Percentiles rank a stretch among this genome's conserved stretches.
phyloP scores from a whole-genome alignment of 2,888 invertebrate genomes.

The Lymantria monacha region DNA sequence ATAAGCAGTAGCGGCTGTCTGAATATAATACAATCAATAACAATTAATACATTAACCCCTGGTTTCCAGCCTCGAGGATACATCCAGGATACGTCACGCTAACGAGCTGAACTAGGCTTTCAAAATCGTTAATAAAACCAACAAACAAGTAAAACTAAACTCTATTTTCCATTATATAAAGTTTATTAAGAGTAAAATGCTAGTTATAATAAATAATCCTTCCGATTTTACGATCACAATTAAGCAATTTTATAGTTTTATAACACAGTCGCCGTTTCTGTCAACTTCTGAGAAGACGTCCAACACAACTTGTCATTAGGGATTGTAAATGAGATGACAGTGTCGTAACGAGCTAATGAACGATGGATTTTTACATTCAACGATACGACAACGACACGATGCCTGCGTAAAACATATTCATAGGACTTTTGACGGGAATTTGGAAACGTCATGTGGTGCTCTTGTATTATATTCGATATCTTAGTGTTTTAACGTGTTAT shows the following conservation, averaged over 20 bases:
- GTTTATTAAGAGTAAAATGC: conserved; percentile 1
- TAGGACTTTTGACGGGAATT: too few relatives aligned
- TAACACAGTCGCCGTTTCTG: conserved; percentile 54
- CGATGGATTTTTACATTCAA: conserved; percentile 7
- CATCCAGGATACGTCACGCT: conserved; percentile 47
- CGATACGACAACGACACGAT: conserved; percentile 4
- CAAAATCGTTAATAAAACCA: conserved; percentile 11
- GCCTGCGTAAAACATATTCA: too few relatives aligned
- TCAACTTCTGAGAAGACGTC: conserved; percentile 73
- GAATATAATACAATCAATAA: conserved; percentile 46
- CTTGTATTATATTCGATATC: too few relatives aligned
- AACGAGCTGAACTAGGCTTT: conserved; percentile 47
- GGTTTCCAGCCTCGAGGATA: conserved; percentile 44
- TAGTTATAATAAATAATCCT: conserved; percentile 41
- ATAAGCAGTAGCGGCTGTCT: conserved; percentile 29
- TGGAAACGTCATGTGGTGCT: too few relatives aligned
- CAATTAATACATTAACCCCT: conserved; percentile 44
- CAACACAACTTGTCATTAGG: conserved; percentile 62
- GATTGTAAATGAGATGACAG: conserved; percentile 73
- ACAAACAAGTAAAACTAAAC: conserved; percentile 12
- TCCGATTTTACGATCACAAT: conserved; percentile 66
- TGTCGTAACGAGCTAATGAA: conserved; percentile 71
- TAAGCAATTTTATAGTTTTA: conserved; percentile 73
- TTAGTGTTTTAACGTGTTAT: too few relatives aligned
- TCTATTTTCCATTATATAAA: conserved; percentile 4